Conservation (phyloP, 1,140 invertebrate species). For the Brachionus asplanchnoidis region DNA sequence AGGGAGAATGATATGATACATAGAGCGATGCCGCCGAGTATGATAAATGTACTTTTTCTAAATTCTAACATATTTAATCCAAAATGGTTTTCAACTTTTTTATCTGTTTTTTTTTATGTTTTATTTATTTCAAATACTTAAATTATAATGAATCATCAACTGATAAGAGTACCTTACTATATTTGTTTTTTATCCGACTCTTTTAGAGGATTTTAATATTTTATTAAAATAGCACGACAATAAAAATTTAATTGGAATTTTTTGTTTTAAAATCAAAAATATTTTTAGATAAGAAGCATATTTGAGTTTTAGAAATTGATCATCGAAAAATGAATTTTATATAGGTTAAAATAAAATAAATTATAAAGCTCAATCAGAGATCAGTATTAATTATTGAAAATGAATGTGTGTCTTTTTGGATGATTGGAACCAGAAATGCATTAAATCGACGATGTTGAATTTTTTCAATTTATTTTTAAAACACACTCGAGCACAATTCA, state of each 20-base stretch:
- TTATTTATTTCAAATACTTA: background rate
- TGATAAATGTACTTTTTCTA: background rate
- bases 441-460: too few species aligned
- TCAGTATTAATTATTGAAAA: too few species aligned
- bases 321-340: background rate
- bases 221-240: background rate
- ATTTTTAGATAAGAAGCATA: background rate
- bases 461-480: too few species aligned
- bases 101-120: constrained; percentile 1
- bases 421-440: too few species aligned
- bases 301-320: background rate
- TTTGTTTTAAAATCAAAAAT: background rate
- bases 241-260: background rate
- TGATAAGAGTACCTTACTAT: background rate
- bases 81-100: background rate
- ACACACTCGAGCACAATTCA: too few species aligned
- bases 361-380: too few species aligned
- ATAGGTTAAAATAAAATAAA: too few species aligned
- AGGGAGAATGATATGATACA: constrained; percentile 10
- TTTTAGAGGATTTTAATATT: background rate
- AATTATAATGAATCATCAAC: background rate
- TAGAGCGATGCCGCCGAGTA: constrained; percentile 8
- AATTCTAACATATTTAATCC: background rate
- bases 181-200: background rate
- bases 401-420: too few species aligned